Evolutionary conservation across 2,113 vertebrate species (phyloP), one percentile per base, ranked within the genome.

Genomic region (Sebastes fasciatus): DNA sequence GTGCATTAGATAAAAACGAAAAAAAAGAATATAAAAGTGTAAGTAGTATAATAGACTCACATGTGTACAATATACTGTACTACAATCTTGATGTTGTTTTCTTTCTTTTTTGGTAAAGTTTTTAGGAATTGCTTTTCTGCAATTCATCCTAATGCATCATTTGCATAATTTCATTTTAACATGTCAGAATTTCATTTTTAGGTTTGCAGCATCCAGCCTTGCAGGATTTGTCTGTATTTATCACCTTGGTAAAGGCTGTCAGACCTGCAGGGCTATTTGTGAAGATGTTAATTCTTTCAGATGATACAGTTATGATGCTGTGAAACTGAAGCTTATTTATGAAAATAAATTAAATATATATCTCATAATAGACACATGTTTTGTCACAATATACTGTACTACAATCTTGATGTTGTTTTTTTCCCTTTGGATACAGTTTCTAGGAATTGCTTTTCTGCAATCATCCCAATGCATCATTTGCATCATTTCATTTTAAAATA

Each of bases 301-400:
- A 75, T 76, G 72, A 84, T 60, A 58, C 2, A 57, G 57, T 46
- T 65, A 88, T 88, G 88, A 55, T 1, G 7, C 5, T 16, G 48
- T 3, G 14, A 51, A 52, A 66, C 21, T 57, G 17, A 51, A 57
- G 12, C 11, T 69, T 51, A 34, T 68, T 23, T 14, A 54, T 3
- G 1, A 42, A 45, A 58, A 14, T 4, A 9, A 46, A 48, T 42
- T 19, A 19, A 54, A 57, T 34, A 42, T 40, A 63, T 34, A 21
- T 26, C 23, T 26, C 8, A 17, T 17, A 12, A 46, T 12, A 12
- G 14, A 6, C 2, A 17, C 26, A 26, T 40, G 42, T 16, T 68
- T 42, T 61, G 9, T 51, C 48, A 62, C 23, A 26, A 14, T 23
- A 48, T 9, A 6, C 6, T 45, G 6, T 45, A 19, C 19, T 43